phyloP scores from a whole-genome alignment of 2,797 vertebrate genomes.

The Poecilia wingei region DNA sequence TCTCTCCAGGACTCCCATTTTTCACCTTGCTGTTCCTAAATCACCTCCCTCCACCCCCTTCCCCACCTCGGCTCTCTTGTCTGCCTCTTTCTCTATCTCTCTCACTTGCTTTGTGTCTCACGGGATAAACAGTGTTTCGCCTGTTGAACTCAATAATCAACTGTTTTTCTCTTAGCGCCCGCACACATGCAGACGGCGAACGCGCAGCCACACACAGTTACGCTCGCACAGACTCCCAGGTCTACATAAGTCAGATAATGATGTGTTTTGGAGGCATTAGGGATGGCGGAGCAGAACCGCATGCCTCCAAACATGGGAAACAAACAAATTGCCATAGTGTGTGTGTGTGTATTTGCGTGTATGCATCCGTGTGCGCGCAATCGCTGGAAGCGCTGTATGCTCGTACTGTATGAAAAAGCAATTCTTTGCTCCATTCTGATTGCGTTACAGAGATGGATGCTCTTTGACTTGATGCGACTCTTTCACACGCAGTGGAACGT shows the following conservation, averaged over 20 bases:
- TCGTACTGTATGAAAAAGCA: conserved; percentile 62
- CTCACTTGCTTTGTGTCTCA: conserved; percentile 64
- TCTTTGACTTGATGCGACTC: conserved; percentile 53
- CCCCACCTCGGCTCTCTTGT: conserved; percentile 37
- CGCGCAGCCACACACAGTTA: conserved; percentile 17
- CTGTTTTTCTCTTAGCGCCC: conserved; percentile 55
- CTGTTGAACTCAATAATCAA: conserved; percentile 79
- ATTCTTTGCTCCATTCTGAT: conserved; percentile 69
- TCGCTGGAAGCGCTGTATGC: conserved; percentile 41
- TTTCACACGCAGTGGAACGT: conserved; percentile 25
- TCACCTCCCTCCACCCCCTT: conserved; percentile 59
- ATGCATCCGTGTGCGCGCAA: conserved; percentile 25
- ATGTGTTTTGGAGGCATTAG: conserved; percentile 79
- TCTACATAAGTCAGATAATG: conserved; percentile 78
- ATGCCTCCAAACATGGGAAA: conserved; percentile 76
- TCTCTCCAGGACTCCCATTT: conserved; percentile 68
- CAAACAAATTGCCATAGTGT: conserved; percentile 72
- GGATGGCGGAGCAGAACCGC: conserved; percentile 73
- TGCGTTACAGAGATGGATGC: conserved; percentile 60
- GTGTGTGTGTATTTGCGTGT: conserved; percentile 14
- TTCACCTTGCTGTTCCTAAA: conserved; percentile 71
- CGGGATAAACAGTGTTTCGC: conserved; percentile 78
- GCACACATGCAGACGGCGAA: conserved; percentile 31
- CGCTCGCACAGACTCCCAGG: conserved; percentile 53
- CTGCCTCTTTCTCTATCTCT: conserved; percentile 43